Conservation (phyloP, 2,797 vertebrate species). For the Melanogrammus aeglefinus region DNA sequence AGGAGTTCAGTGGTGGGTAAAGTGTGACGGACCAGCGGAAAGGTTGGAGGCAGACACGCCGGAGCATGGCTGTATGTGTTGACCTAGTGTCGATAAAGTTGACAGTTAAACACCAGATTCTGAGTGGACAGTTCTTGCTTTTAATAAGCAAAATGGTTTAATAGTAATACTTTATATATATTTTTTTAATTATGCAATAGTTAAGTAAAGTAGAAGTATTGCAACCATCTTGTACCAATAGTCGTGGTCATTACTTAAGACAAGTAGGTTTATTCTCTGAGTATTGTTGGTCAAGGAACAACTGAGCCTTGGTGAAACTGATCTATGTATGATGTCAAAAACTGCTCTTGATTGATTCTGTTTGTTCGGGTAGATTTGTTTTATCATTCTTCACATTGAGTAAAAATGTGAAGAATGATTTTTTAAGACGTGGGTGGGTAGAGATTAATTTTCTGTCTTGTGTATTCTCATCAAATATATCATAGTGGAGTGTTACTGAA, state of each 20-base stretch:
- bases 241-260: slow-evolving; percentile 19
- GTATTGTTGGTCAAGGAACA: slow-evolving; percentile 19
- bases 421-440: not conserved
- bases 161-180: too few relatives aligned
- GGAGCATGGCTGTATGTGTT: too few relatives aligned
- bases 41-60: too few relatives aligned
- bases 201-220: not conserved
- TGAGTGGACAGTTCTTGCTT: too few relatives aligned
- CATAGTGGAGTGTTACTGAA: not conserved
- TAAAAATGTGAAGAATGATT: not conserved
- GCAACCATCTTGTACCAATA: not conserved
- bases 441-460: not conserved
- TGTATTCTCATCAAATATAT: not conserved
- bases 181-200: not conserved
- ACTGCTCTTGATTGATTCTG: not conserved
- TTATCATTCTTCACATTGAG: not conserved
- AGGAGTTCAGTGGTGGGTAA: too few relatives aligned
- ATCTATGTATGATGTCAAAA: slow-evolving; percentile 15
- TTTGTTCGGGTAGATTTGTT: not conserved
- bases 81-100: too few relatives aligned
- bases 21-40: too few relatives aligned
- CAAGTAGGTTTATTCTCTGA: slow-evolving; percentile 28
- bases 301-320: slow-evolving; percentile 17
- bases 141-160: too few relatives aligned
- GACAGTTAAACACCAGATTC: too few relatives aligned